phyloP scores from a whole-genome alignment of 2,888 invertebrate genomes.

The Eupithecia centaureata region DNA sequence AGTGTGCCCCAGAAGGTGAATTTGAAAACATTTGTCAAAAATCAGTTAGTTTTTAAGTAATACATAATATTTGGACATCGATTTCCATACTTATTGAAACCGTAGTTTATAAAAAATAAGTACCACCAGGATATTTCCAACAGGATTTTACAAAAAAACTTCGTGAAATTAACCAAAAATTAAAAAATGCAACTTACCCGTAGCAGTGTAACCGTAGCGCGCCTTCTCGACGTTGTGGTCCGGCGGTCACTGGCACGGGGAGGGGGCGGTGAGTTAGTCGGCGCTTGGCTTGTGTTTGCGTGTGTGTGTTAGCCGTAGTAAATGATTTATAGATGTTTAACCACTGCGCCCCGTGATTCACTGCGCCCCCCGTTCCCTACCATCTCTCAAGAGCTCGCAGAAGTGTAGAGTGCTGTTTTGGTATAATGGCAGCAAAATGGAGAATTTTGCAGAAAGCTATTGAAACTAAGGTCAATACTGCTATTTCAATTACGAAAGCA shows the following conservation, averaged over 20 bases:
- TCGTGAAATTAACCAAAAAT: neutral
- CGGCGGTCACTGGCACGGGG: neutral
- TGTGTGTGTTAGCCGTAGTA: neutral
- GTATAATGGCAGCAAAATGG: too few species aligned
- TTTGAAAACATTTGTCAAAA: neutral
- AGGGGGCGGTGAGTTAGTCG: neutral
- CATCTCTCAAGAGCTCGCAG: too few species aligned
- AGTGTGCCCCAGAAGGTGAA: neutral
- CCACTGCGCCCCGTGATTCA: neutral
- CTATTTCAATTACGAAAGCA: too few species aligned
- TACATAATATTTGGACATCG: neutral
- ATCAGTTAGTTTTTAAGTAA: neutral
- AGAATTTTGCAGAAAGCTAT: too few species aligned
- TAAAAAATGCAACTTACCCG: neutral
- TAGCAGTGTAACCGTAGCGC: neutral
- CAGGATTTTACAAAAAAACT: neutral
- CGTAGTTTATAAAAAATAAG: neutral
- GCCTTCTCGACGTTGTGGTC: neutral
- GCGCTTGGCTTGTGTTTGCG: neutral
- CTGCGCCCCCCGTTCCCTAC: conserved; percentile 1
- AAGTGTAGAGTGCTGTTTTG: too few species aligned
- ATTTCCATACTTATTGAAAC: conserved; percentile 1
- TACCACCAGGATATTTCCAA: neutral
- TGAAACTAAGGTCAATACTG: too few species aligned
- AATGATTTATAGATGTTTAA: neutral